Evolutionary conservation across 2,113 vertebrate genomes (phyloP), one percentile per base, ranked within the genome.

Genomic region (Sclerurus mexicanus): DNA sequence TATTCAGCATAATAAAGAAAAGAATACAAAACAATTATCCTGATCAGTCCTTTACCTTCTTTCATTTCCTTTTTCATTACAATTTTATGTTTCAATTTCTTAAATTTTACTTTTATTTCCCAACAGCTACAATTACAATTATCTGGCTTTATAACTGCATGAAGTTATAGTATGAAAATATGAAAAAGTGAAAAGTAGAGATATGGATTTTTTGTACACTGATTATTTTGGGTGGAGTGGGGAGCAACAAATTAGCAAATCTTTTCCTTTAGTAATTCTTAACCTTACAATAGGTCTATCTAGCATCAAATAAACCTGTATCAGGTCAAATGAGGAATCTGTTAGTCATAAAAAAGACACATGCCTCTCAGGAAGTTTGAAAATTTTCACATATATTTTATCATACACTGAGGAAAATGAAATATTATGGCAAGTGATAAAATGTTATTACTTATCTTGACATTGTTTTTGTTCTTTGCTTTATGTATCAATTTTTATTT

Each of bases 191-290:
- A 14, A 12, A 73, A 59, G 3, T 10, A 35, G 9, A 47, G 5
- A 31, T 37, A 2, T n/a, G 10, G 13, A 23, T 3, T 0, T 18
- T 87, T 59, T 46, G 63, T 39, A 67, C 2, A 31, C 25, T 35
- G 20, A 47, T 68, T 7, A 11, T 39, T 11, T 88, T 33, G 12
- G 2, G 2, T 6, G 7, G 6, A 2, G 1, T 9, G 3, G 8
- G 6, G 5, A 72, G 19, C 0, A 31, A 56, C 16, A 71, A 71
- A 75, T 62, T 22, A 40, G 4, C 14, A 69, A 58, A 56, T 53
- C 47, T 14, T 58, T 75, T 53, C 37, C 5, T 84, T 64, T 56
- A 25, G 19, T 62, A 71, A 40, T 50, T 67, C 30, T 46, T 47
- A 89, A 56, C 4, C 1, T 49, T 74, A 44, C 66, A 77, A 50